Evolutionary conservation across 1,140 invertebrate genomes (phyloP).

Genomic region (Ridgeia piscesae): DNA sequence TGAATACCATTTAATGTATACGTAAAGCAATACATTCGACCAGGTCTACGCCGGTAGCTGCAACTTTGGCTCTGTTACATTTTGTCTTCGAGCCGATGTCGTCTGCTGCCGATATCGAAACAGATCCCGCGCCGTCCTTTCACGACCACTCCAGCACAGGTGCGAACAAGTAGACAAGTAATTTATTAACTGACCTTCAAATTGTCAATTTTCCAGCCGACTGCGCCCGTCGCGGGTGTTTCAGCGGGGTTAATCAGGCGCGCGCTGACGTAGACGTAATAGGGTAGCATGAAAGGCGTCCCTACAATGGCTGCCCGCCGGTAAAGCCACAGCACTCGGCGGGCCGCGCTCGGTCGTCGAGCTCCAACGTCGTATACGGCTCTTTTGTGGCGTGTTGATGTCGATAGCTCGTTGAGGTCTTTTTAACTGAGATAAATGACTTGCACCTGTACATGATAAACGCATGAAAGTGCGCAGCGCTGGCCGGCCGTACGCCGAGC

Average conservation of each 20-base stretch:
- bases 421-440: constrained; percentile 6
- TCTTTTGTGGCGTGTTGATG: constrained; percentile 4
- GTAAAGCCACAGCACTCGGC: not conserved
- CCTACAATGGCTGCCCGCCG: not conserved
- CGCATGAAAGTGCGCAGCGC: not conserved
- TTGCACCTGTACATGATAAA: constrained; percentile 5
- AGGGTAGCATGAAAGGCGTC: not conserved
- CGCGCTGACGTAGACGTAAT: not conserved
- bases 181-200: constrained; percentile 6
- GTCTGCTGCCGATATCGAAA: no score
- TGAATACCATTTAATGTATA: not conserved
- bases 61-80: not conserved
- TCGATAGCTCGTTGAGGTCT: not conserved
- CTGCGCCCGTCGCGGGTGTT: constrained; percentile 1
- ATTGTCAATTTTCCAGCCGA: not conserved
- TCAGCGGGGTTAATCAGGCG: not conserved
- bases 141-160: not conserved
- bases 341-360: not conserved
- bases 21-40: not conserved
- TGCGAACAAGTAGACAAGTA: constrained; percentile 5
- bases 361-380: not conserved
- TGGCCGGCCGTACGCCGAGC: not conserved
- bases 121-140: not conserved
- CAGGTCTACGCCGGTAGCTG: not conserved
- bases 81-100: no score